Evolutionary conservation across 2,113 vertebrate species (phyloP).

Genomic region (Anguilla japonica): DNA sequence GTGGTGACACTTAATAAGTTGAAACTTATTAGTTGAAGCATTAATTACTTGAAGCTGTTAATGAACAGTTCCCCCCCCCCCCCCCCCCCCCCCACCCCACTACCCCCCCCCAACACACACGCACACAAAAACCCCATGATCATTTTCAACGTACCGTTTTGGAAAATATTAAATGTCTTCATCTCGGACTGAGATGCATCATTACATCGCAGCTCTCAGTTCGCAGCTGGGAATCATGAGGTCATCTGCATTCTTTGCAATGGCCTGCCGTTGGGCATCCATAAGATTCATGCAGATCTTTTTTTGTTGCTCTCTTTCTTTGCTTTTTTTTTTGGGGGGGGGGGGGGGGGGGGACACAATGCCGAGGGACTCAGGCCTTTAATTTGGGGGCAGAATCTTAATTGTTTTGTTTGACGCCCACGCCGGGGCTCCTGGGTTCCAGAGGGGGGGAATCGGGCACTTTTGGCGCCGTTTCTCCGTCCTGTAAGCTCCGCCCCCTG

Average conservation of each 20-base stretch:
- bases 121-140: not conserved
- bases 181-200: not conserved
- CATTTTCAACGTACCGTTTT: not conserved
- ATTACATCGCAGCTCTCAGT: not conserved
- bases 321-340: not conserved
- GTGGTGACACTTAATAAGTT: conserved; percentile 7
- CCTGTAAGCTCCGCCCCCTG: not conserved
- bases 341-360: not conserved
- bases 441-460: not conserved
- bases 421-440: not conserved
- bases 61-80: not conserved
- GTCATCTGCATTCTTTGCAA: too few relatives aligned
- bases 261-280: not conserved
- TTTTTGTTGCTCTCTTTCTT: not conserved
- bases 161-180: not conserved
- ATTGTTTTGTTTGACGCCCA: not conserved
- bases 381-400: not conserved
- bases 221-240: not conserved
- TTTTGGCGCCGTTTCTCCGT: conserved; percentile 1
- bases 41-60: conserved; percentile 19
- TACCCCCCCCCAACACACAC: not conserved
- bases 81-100: not conserved
- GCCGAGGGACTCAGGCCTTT: not conserved
- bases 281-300: not conserved
- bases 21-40: not conserved